A percentile compares a stretch with the other conserved stretches of the same genome.
These are phyloP conservation scores for Macquaria australasica DNA, from an alignment of 2,113 vertebrate genomes.

Conservation along the genomic window DNA sequence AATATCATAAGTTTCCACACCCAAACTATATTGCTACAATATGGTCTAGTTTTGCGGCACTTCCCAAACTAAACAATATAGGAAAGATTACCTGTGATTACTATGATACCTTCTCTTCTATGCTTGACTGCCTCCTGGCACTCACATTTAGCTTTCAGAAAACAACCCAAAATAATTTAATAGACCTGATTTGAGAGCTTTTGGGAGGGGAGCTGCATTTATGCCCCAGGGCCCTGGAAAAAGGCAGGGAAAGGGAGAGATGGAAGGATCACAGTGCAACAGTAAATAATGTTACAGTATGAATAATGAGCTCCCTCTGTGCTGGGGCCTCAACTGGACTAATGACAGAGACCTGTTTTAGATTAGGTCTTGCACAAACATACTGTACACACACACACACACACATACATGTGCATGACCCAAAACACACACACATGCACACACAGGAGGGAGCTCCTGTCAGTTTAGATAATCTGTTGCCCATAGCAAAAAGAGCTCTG, in stretches of 20 bases:
- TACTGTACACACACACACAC: constrained; percentile 4
- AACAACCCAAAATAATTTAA: constrained; percentile 66
- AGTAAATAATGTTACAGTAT: constrained; percentile 82
- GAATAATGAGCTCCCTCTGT: constrained; percentile 77
- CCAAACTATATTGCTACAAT: constrained; percentile 15
- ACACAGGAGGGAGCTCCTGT: constrained; percentile 52
- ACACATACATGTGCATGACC: constrained; percentile 23
- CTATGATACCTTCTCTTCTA: constrained; percentile 40
- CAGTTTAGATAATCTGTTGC: constrained; percentile 56
- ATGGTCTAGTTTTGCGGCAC: constrained; percentile 16
- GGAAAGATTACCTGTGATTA: constrained; percentile 45
- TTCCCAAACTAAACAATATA: constrained; percentile 22
- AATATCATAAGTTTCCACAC: constrained; percentile 22
- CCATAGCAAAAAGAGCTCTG: constrained; percentile 19
- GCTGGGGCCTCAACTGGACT: constrained; percentile 68
- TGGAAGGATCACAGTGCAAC: constrained; percentile 69
- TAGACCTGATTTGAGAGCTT: constrained; percentile 53
- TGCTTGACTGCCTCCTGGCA: constrained; percentile 46
- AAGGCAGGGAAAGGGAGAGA: constrained; percentile 46
- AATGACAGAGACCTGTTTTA: constrained; percentile 81
- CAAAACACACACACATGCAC: constrained; percentile 28
- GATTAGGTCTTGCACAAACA: constrained; percentile 71
- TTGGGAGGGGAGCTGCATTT: constrained; percentile 50
- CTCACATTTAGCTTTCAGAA: constrained; percentile 51
- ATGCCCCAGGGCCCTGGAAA: constrained; percentile 47